Evolutionary conservation across 2,113 vertebrate species (phyloP).

Genomic region (Oncorhynchus nerka): DNA sequence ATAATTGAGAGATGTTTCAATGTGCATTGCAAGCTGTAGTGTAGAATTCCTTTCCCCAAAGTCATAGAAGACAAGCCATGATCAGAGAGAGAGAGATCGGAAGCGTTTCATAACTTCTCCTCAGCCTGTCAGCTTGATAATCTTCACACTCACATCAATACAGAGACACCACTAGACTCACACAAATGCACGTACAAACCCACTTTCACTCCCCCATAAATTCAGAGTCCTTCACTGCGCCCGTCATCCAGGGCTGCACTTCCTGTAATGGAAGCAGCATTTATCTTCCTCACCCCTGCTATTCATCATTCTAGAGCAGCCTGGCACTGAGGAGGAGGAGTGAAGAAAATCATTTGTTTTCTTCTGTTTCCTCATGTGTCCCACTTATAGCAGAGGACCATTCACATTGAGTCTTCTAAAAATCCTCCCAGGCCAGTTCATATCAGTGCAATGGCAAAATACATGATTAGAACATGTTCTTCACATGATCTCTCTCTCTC

Average conservation of each 20-base stretch:
- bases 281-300: constrained; percentile 21
- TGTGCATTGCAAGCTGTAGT: background rate
- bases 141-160: background rate
- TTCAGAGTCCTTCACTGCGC: background rate
- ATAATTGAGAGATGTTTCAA: background rate
- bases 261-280: constrained; percentile 19
- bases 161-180: no score
- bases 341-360: background rate
- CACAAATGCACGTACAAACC: background rate
- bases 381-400: constrained; percentile 1
- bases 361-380: background rate
- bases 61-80: background rate
- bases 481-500: no score
- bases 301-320: constrained; percentile 33
- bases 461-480: no score
- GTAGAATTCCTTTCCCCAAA: background rate
- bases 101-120: background rate
- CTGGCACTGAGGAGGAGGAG: constrained; percentile 8
- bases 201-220: background rate
- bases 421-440: no score
- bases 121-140: background rate
- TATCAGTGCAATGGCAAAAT: no score
- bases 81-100: background rate
- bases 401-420: background rate
- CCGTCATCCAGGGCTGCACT: background rate